Conservation (phyloP, 92 coral and sea anemone species). For the Galaxea fascicularis region DNA sequence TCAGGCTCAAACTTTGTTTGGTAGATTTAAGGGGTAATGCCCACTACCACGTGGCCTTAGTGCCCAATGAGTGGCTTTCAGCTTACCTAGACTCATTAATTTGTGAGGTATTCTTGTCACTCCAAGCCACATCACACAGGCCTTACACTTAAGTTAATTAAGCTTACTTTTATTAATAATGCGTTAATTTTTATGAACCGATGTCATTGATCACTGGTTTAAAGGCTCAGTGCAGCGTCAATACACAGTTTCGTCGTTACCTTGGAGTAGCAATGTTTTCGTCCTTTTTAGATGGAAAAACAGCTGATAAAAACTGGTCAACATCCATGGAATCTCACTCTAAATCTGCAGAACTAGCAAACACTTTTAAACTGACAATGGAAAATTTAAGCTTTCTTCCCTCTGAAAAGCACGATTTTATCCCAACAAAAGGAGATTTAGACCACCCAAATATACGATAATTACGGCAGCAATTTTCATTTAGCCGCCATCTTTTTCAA, state of each 20-base stretch:
- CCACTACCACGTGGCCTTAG: too few species aligned
- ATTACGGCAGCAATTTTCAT: background rate
- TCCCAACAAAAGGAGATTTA: background rate
- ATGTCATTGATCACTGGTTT: too few species aligned
- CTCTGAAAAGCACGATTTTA: background rate
- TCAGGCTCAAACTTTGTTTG: too few species aligned
- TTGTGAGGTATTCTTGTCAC: too few species aligned
- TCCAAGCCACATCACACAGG: too few species aligned
- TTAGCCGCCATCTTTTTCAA: background rate
- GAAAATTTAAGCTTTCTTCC: background rate
- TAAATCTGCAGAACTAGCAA: background rate
- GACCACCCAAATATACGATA: background rate
- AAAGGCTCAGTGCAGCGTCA: too few species aligned
- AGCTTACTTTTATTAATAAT: too few species aligned
- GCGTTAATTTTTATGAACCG: too few species aligned
- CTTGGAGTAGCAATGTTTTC: slow-evolving; percentile 90
- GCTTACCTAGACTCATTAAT: too few species aligned
- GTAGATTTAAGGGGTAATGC: too few species aligned
- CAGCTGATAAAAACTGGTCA: slow-evolving; percentile 81
- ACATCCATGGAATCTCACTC: slow-evolving; percentile 69
- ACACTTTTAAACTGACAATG: background rate
- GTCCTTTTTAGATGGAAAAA: slow-evolving; percentile 82
- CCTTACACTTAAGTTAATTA: too few species aligned
- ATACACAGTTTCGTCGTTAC: slow-evolving; percentile 35
- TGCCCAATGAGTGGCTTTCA: too few species aligned